Evolutionary conservation across 2,797 vertebrate genomes (phyloP), one percentile per base, ranked within the genome.

Genomic region (Alfaro cultratus): DNA sequence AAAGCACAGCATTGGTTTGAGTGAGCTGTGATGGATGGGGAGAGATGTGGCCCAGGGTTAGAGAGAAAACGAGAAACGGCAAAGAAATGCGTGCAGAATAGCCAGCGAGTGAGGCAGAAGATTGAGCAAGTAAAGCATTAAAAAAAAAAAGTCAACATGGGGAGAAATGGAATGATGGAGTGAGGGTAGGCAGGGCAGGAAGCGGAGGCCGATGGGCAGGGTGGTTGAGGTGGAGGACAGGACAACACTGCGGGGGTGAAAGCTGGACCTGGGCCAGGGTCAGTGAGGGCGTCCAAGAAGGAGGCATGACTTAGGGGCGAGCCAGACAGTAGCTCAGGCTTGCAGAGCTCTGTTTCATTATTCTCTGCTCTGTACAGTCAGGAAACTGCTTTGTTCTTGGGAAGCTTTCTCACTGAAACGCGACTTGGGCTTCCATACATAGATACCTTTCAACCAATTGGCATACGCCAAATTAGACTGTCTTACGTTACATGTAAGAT

Each of bases 191-290:
- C 62, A 46, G 76, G 64, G 80, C 74, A 89, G 89, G 89, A 80
- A 83, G 80, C 31, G 77, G 83, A 64, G 76, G 83, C 77, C 80
- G 81, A 83, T 80, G 84, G 83, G 80, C 45, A 75, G 83, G 74
- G 77, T 85, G 85, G 87, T 86, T 88, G 86, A 93, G 90, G 88
- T 79, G 80, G 83, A 93, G 88, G 83, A 86, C 89, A 93, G 91
- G 90, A 90, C 87, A 93, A 92, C 91, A 90, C 85, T 83, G 88
- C 12, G 77, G 90, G 90, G 89, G 81, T 88, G 87, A 87, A 83
- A 83, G 80, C 75, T 91, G 92, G 91, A 88, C 73, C 43, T 21
- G 83, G 62, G 85, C 91, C 91, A 92, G 88, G 88, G 91, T 90
- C 84, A 88, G 81, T 21, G 81, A 92, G 87, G 90, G 78, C 70